Evolutionary conservation across 2,797 vertebrate species (phyloP).

Genomic region (Melanogrammus aeglefinus): DNA sequence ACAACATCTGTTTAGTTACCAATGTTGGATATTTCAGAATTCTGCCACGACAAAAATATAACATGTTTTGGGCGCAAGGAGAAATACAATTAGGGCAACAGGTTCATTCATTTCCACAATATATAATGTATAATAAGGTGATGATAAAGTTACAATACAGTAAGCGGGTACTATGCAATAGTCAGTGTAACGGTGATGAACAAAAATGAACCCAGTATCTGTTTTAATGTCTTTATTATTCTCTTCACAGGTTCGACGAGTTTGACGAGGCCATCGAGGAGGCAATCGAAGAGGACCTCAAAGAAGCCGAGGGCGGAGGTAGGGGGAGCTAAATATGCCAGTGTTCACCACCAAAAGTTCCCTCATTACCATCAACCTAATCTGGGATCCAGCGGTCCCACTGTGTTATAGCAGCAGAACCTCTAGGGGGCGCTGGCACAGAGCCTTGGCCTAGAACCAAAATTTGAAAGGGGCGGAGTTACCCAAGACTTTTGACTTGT

Average conservation of each 20-base stretch:
- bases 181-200: background rate
- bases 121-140: too few relatives aligned
- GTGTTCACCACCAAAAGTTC: background rate
- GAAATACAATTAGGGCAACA: background rate
- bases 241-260: conserved; percentile 86
- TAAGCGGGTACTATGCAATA: background rate
- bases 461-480: too few relatives aligned
- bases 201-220: background rate
- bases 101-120: background rate
- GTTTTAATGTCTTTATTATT: background rate
- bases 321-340: conserved; percentile 6
- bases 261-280: conserved; percentile 99
- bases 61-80: background rate
- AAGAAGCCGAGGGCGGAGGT: conserved; percentile 97
- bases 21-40: background rate
- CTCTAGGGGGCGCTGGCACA: too few relatives aligned
- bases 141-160: background rate
- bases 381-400: too few relatives aligned
- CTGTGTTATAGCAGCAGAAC: too few relatives aligned
- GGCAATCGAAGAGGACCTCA: conserved; percentile 97
- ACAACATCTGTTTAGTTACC: background rate
- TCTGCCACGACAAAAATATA: background rate
- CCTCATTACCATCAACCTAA: background rate
- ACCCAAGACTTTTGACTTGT: too few relatives aligned
- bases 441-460: too few relatives aligned